Evolutionary conservation across 2,113 vertebrate species (phyloP), one percentile per base, ranked within the genome.

Genomic region (Xerus inauris): DNA sequence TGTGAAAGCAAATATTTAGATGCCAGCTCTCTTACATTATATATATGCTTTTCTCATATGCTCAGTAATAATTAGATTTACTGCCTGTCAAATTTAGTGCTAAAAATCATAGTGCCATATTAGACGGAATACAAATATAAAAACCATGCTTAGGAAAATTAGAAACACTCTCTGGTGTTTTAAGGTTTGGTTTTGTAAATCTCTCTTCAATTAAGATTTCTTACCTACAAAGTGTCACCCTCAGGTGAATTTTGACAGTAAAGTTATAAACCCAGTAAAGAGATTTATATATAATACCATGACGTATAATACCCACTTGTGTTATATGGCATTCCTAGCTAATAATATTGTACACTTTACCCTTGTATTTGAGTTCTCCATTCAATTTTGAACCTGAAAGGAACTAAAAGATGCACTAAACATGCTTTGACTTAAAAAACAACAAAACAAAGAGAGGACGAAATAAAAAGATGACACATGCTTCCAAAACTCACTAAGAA

Each of bases 1-100:
- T 86, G 90, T 96, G 95, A 97, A 94, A 98, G 87, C 4, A n/a
- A 98, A 96, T 95, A 98, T 98, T 98, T 97, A 94, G 95, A 98
- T 95, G 95, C 97, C 51, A 90, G 89, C 71, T 96, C 97, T 98
- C 87, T 87, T 82, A 75, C 16, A 94, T 94, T 97, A 84, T 91
- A 86, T 97, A 88, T 89, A 22, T 77, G 64, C 84, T 83, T 94
- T 97, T 94, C 83, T 96, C 67, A 89, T 72, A 84, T 95, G 93
- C 88, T 96, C 83, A 94, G 92, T 95, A 97, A 97, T 97, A 98
- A 98, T 96, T 96, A 97, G 59, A 96, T 94, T 91, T 96, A 96
- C 87, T 35, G 2, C 79, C 94, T 97, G 94, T 95, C 98, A 97
- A 96, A 96, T 92, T 89, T 94, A 83, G 86, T 95, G 80, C 75